Conservation (phyloP, 2,113 vertebrate genomes). For the Ochotona curzoniae region DNA sequence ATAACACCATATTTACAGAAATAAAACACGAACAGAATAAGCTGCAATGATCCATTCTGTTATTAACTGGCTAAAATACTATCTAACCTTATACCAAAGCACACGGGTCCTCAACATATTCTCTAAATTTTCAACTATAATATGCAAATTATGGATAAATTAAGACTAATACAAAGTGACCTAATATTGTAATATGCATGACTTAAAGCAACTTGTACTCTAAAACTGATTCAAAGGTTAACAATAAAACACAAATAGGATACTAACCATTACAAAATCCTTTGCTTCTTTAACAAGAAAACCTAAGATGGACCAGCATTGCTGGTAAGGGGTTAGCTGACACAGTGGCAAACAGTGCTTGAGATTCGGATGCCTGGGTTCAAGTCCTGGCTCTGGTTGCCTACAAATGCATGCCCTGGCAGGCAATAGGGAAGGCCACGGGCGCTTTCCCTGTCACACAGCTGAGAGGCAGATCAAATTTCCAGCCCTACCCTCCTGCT, state of each 20-base stretch:
- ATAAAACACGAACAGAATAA: conserved; percentile 47
- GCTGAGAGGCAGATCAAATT: too few species aligned
- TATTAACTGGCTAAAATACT: neutral
- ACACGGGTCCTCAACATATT: neutral
- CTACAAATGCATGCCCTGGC: too few species aligned
- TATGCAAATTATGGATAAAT: neutral
- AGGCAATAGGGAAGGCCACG: too few species aligned
- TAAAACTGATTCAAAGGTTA: neutral
- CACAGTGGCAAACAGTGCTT: too few species aligned
- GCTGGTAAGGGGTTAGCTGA: too few species aligned
- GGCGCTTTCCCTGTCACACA: too few species aligned
- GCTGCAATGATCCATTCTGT: conserved; percentile 10
- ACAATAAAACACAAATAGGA: neutral
- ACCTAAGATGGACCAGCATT: neutral
- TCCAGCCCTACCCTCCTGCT: too few species aligned
- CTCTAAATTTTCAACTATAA: conserved; percentile 45
- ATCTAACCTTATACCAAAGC: conserved; percentile 18
- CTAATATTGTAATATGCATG: neutral
- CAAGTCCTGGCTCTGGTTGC: too few species aligned
- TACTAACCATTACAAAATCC: neutral
- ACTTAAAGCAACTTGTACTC: conserved; percentile 25
- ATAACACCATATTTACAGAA: conserved; percentile 40
- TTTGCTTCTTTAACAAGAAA: conserved; percentile 10
- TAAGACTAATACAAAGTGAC: neutral
- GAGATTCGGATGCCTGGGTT: too few species aligned